Conservation (phyloP, 35 echinoderm and acorn worm genomes). For the Patiria miniata region DNA sequence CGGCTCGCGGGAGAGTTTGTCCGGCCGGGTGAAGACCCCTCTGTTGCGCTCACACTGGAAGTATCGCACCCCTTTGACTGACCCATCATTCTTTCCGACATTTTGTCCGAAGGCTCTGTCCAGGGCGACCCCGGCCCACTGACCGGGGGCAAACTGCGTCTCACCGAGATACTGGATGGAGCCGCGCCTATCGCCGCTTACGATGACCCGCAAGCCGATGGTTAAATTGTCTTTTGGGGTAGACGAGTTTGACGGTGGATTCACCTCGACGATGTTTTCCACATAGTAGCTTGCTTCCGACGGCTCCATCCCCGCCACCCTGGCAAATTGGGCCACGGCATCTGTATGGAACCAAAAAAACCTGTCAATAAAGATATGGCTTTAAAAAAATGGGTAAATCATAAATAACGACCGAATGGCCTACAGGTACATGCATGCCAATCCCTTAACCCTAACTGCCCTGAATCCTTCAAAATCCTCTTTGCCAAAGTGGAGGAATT, state of each 20-base stretch:
- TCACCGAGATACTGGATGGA: slow-evolving; percentile 91
- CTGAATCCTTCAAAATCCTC: no score
- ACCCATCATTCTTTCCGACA: slow-evolving; percentile 98
- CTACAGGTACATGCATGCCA: no score
- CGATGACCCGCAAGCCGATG: slow-evolving; percentile 88
- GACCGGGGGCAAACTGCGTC: slow-evolving; percentile 84
- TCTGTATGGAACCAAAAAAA: slow-evolving; percentile 41
- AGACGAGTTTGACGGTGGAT: slow-evolving; percentile 21
- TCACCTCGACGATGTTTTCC: slow-evolving; percentile 61
- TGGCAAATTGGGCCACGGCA: slow-evolving; percentile 90
- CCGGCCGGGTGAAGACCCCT: slow-evolving; percentile 88
- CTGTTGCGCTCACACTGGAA: slow-evolving; percentile 97
- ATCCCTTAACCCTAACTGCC: no score
- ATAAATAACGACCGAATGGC: no score
- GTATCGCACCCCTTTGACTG: slow-evolving; percentile 90
- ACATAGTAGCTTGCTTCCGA: slow-evolving; percentile 77
- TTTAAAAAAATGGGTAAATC: no score
- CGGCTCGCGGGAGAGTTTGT: slow-evolving; percentile 88
- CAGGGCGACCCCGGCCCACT: slow-evolving; percentile 94
- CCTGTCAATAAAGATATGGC: background rate
- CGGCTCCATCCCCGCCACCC: slow-evolving; percentile 82
- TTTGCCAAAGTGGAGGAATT: no score
- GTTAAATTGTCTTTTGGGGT: slow-evolving; percentile 64
- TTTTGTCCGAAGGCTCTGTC: no score
- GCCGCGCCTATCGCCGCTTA: slow-evolving; percentile 88